Evolutionary conservation across 30 jellyfish, hydroid and myxozoan genomes (phyloP), one percentile per base, ranked within the genome.

Genomic region (Rhopilema esculentum): DNA sequence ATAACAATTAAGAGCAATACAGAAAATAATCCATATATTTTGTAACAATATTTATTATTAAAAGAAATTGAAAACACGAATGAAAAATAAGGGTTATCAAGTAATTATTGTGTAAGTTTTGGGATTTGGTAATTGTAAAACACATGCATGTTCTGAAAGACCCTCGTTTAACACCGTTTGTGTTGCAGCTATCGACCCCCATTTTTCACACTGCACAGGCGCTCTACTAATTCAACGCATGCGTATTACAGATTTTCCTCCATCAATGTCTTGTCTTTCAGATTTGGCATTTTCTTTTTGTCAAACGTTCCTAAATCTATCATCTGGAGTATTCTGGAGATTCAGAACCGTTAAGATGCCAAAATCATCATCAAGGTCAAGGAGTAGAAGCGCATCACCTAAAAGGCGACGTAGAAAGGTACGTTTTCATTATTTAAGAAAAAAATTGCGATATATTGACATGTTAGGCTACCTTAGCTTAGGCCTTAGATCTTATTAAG

Each of bases 321-420:
- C 19, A 51, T 19, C n/a, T n/a, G n/a, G n/a, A 40, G 57, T 40
- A 2, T 40, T 12, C 6, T 2, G 57, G 9, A 2, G 12, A 40
- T 40, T 40, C 12, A 6, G 12, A 6, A 40, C 12, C 57, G 9
- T 40, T 6, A 40, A 31, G 63, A 82, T 82, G 91, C 91, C 91
- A 49, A 91, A 87, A 65, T 91, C 97, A 7, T 75, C 91, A 8
- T 91, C 97, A 9, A 94, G 93, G 26, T 84, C 96, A 24, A 79
- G 97, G 75, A 91, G 97, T 85, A 72, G 97, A 72, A 91, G 97
- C 71, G 24, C 96, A 2, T 91, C 97, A 17, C 97, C 97, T 21
- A 80, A 82, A 30, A 51, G 96, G 27, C 68, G 92, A 64, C 74
- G 91, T 49, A 61, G 88, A 67, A 85, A 75, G 97, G 97, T 85